A percentile compares a stretch with the other conserved stretches of the same genome.
Conservation (phyloP, 2,113 vertebrate genomes). For the Corynorhinus townsendii region DNA sequence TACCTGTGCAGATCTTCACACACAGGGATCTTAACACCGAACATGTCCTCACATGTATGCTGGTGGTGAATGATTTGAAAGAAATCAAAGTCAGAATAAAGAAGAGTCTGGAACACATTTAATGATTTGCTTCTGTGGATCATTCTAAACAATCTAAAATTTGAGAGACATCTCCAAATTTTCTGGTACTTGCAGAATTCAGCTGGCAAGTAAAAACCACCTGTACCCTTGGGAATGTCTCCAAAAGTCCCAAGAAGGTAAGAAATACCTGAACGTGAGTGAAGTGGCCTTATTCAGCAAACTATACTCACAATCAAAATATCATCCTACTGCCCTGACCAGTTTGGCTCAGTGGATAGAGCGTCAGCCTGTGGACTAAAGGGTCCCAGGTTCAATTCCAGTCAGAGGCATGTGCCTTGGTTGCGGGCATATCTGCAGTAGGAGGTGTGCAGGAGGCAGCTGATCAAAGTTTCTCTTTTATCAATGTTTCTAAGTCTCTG, state of each 20-base stretch:
- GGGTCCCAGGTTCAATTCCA: too few species aligned
- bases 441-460: too few species aligned
- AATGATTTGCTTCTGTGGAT: neutral
- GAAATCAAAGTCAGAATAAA: neutral
- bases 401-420: too few species aligned
- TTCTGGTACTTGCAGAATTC: neutral
- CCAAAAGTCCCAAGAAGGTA: neutral
- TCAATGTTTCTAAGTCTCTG: too few species aligned
- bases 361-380: too few species aligned
- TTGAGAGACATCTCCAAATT: neutral
- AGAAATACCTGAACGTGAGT: neutral
- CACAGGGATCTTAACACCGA: neutral
- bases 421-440: too few species aligned
- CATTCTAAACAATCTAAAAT: neutral
- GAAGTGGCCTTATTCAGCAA: neutral
- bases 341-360: too few species aligned
- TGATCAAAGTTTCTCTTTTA: too few species aligned
- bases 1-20: neutral
- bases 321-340: neutral
- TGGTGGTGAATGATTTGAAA: constrained; percentile 22
- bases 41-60: constrained; percentile 39
- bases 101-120: neutral
- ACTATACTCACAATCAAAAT: neutral
- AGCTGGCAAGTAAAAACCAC: neutral
- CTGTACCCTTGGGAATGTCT: neutral